A percentile compares a stretch with the other conserved stretches of the same genome.
These are phyloP conservation scores for Lepisosteus osseus DNA, from an alignment of 2,113 vertebrate species.

Conservation along the genomic window DNA sequence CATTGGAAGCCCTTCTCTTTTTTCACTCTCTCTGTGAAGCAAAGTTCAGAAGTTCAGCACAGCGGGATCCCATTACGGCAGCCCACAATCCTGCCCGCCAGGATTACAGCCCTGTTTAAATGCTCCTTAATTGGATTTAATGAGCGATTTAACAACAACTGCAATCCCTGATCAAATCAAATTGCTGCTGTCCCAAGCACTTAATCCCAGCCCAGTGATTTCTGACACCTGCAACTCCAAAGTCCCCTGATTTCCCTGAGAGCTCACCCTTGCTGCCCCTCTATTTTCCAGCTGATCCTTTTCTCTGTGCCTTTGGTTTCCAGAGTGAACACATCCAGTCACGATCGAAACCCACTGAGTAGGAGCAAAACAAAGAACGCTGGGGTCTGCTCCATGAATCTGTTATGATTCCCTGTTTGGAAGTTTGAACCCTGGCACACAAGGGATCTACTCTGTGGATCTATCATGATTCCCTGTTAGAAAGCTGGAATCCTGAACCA, in stretches of 20 bases:
- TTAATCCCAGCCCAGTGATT: slow-evolving; percentile 54
- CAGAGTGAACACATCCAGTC: too few relatives aligned
- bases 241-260: slow-evolving; percentile 15
- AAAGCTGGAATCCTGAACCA: too few relatives aligned
- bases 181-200: slow-evolving; percentile 49
- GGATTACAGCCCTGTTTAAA: slow-evolving; percentile 11
- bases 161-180: slow-evolving; percentile 59
- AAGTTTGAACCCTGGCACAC: too few relatives aligned
- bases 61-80: slow-evolving; percentile 32
- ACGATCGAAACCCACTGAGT: too few relatives aligned
- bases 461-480: too few relatives aligned
- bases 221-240: slow-evolving; percentile 30
- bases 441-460: too few relatives aligned
- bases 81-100: slow-evolving; percentile 27
- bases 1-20: slow-evolving; percentile 2
- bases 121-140: slow-evolving; percentile 70
- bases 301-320: too few relatives aligned
- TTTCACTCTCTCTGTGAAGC: slow-evolving; percentile 1
- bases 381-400: too few relatives aligned
- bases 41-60: slow-evolving; percentile 39
- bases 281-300: too few relatives aligned
- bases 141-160: slow-evolving; percentile 68
- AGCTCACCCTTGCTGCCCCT: neutral
- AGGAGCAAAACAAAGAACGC: too few relatives aligned
- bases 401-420: too few relatives aligned